These are phyloP conservation scores for Origma solitaria DNA, from an alignment of 2,113 vertebrate genomes.

Conservation along the genomic window DNA sequence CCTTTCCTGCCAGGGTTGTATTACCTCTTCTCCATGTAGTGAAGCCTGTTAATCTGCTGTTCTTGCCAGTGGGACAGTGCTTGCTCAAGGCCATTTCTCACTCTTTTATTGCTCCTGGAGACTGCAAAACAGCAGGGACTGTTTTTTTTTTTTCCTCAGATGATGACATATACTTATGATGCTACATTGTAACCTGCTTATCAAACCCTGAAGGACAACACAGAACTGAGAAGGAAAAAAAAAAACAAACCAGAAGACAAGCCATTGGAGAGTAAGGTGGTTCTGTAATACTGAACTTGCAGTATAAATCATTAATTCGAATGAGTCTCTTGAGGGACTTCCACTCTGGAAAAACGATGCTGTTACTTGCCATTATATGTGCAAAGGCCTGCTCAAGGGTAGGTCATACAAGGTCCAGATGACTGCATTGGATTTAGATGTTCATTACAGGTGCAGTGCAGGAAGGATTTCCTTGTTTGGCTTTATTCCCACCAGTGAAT, in stretches of 20 bases:
- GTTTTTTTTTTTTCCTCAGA: not conserved
- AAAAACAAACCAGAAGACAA: not conserved
- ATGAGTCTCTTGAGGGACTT: not conserved
- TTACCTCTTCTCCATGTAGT: not conserved
- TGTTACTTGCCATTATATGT: not conserved
- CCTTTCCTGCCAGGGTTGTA: not conserved
- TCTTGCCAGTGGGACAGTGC: not conserved
- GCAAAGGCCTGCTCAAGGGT: not conserved
- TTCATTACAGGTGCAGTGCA: not conserved
- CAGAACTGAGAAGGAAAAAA: not conserved
- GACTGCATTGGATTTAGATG: not conserved
- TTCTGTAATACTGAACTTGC: not conserved
- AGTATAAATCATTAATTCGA: not conserved
- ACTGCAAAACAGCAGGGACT: not conserved
- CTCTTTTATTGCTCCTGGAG: constrained; percentile 16
- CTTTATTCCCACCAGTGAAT: not conserved
- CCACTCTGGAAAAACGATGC: not conserved
- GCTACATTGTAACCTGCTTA: not conserved
- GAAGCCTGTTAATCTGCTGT: constrained; percentile 15
- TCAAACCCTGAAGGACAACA: constrained; percentile 5
- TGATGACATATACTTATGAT: constrained; percentile 4
- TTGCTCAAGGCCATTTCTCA: constrained; percentile 20
- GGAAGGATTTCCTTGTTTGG: constrained; percentile 9
- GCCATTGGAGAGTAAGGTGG: not conserved
- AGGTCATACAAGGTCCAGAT: not conserved